These are phyloP conservation scores for Silvanus unidentatus DNA, from an alignment of 2,888 invertebrate genomes.

Conservation along the genomic window DNA sequence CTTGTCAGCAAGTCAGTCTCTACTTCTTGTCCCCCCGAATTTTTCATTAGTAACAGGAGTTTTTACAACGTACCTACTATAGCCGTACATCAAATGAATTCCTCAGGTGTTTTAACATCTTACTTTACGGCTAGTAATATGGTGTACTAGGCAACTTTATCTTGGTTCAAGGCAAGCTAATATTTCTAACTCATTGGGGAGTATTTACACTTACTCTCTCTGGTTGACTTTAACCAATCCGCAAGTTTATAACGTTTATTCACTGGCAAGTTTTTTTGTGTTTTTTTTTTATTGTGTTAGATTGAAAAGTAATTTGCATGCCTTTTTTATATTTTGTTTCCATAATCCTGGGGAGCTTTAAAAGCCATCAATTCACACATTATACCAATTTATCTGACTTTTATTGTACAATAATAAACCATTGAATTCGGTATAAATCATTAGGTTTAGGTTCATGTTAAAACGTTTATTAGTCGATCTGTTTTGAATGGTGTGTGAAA, in stretches of 20 bases:
- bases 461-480: neutral
- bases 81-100: conserved; percentile 29
- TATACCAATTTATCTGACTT: neutral
- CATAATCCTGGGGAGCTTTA: no score
- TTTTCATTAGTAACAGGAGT: conserved; percentile 35
- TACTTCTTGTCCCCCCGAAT: conserved; percentile 24
- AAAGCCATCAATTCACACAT: no score
- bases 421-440: conserved; percentile 1
- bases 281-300: no score
- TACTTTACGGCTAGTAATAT: conserved; percentile 21
- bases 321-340: no score
- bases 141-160: neutral
- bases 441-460: neutral
- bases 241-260: neutral
- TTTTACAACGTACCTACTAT: conserved; percentile 30
- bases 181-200: conserved; percentile 1
- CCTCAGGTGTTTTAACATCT: conserved; percentile 32
- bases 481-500: conserved; percentile 9
- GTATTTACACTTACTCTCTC: neutral
- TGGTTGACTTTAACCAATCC: neutral
- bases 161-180: neutral
- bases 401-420: conserved; percentile 1
- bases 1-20: neutral
- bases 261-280: no score
- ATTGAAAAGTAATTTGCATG: no score